Conservation (phyloP, 1,140 invertebrate genomes). For the Melipona quadrifasciata region DNA sequence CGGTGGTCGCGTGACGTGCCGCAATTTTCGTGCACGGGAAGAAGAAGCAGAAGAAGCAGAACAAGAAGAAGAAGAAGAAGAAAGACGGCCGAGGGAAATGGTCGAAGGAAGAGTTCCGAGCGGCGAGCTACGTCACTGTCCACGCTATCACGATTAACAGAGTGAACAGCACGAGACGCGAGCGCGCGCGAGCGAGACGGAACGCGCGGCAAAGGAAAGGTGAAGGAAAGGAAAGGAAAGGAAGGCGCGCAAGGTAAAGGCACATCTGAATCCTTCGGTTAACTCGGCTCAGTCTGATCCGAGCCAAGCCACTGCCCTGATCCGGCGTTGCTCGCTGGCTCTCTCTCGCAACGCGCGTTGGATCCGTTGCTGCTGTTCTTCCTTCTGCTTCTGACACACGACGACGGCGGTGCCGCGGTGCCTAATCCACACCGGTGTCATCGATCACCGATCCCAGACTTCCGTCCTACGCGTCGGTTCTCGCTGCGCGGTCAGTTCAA, state of each 20-base stretch:
- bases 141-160: slow-evolving; percentile 71
- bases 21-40: slow-evolving; percentile 2
- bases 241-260: slow-evolving; percentile 67
- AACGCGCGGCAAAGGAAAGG: slow-evolving; percentile 43
- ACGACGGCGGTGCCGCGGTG: background rate
- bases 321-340: slow-evolving; percentile 39
- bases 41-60: background rate
- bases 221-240: slow-evolving; percentile 44
- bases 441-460: slow-evolving; percentile 47
- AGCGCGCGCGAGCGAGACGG: slow-evolving; percentile 50
- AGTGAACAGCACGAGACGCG: slow-evolving; percentile 62
- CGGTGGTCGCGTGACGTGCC: slow-evolving; percentile 33
- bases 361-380: background rate
- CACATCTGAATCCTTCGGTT: slow-evolving; percentile 73
- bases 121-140: slow-evolving; percentile 64
- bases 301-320: slow-evolving; percentile 72
- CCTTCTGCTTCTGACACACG: slow-evolving; percentile 22
- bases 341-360: slow-evolving; percentile 22
- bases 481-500: slow-evolving; percentile 46
- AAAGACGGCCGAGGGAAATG: background rate
- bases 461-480: slow-evolving; percentile 33
- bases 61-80: too few species aligned
- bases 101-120: slow-evolving; percentile 5
- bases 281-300: slow-evolving; percentile 75
- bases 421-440: slow-evolving; percentile 39